phyloP scores from a whole-genome alignment of 2,888 invertebrate genomes.

The Panzeria rudis region DNA sequence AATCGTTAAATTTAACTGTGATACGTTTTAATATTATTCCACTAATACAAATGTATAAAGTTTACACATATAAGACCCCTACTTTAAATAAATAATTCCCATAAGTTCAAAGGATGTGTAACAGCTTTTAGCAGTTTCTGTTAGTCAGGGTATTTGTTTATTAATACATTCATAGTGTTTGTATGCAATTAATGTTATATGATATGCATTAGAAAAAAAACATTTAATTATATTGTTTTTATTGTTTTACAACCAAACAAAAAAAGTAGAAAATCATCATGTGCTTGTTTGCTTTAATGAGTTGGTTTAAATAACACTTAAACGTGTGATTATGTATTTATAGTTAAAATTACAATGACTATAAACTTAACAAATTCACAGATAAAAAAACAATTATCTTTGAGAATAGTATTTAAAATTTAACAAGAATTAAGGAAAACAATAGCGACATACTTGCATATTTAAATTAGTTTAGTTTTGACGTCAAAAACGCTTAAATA shows the following conservation, averaged over 20 bases:
- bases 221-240: slow-evolving; percentile 47
- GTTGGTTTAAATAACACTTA: slow-evolving; percentile 21
- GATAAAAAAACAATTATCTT: neutral
- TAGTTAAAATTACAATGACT: slow-evolving; percentile 8
- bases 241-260: neutral
- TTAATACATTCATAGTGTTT: slow-evolving; percentile 26
- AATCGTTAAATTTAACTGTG: slow-evolving; percentile 39
- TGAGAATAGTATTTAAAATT: neutral
- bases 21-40: slow-evolving; percentile 25
- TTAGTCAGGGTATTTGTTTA: neutral
- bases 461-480: neutral
- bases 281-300: neutral
- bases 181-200: slow-evolving; percentile 25
- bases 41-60: neutral
- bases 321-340: slow-evolving; percentile 42
- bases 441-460: neutral
- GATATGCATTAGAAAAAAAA: slow-evolving; percentile 49
- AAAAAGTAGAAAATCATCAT: neutral
- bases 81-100: neutral
- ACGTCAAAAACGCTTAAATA: neutral
- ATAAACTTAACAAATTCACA: slow-evolving; percentile 1
- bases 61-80: neutral
- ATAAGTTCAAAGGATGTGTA: slow-evolving; percentile 1
- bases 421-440: neutral
- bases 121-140: neutral